These are phyloP conservation scores for Piezodorus guildinii DNA, from an alignment of 1,140 invertebrate species.

Conservation along the genomic window DNA sequence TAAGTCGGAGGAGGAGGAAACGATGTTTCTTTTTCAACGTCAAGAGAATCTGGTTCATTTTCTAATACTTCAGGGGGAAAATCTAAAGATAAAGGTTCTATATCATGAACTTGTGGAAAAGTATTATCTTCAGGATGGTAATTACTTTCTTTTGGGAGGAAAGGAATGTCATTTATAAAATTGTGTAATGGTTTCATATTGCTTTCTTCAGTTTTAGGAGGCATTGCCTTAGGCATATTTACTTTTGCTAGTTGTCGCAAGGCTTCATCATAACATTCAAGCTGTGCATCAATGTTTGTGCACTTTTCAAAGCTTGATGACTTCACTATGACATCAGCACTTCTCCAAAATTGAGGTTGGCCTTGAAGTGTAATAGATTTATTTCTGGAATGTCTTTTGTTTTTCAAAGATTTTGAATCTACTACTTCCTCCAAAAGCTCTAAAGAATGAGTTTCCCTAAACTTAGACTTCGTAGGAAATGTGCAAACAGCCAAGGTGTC, in stretches of 20 bases:
- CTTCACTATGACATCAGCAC: slow-evolving; percentile 23
- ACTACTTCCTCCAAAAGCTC: slow-evolving; percentile 25
- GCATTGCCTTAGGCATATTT: slow-evolving; percentile 17
- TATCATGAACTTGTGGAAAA: slow-evolving; percentile 4
- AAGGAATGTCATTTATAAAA: too few species aligned
- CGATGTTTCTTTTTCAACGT: slow-evolving; percentile 14
- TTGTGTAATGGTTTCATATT: neutral
- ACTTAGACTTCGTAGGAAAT: slow-evolving; percentile 24
- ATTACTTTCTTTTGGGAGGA: neutral
- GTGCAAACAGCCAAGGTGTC: slow-evolving; percentile 25
- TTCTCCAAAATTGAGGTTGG: slow-evolving; percentile 27
- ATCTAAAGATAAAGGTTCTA: slow-evolving; percentile 2
- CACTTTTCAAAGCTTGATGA: slow-evolving; percentile 22
- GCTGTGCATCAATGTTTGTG: slow-evolving; percentile 29
- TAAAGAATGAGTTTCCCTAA: slow-evolving; percentile 28
- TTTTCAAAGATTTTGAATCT: slow-evolving; percentile 9
- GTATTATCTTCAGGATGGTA: neutral
- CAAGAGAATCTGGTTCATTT: slow-evolving; percentile 23
- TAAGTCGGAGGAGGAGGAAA: slow-evolving; percentile 24
- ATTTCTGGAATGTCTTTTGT: slow-evolving; percentile 27
- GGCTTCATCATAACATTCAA: slow-evolving; percentile 31
- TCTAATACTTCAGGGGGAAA: slow-evolving; percentile 15
- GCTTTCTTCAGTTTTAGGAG: neutral
- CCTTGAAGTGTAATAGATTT: slow-evolving; percentile 25
- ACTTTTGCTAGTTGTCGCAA: slow-evolving; percentile 29